phyloP scores from a whole-genome alignment of 2,113 vertebrate genomes.

The Oncorhynchus mykiss region DNA sequence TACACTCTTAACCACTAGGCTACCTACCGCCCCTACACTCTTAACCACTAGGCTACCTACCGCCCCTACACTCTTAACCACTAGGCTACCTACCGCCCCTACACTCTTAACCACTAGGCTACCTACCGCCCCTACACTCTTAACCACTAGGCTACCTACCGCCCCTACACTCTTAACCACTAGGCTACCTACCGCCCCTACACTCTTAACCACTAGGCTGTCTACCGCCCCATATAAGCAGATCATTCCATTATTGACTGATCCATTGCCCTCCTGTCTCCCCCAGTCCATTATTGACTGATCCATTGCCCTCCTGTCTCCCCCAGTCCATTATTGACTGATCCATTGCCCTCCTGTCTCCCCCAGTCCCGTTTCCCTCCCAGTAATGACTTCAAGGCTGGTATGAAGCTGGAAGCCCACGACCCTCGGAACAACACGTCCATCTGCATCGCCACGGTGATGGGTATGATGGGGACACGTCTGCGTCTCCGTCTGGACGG shows the following conservation, averaged over 20 bases:
- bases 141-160: too few species aligned
- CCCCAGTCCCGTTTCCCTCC: constrained; percentile 85
- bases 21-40: too few species aligned
- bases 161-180: too few species aligned
- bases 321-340: background rate
- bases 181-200: too few species aligned
- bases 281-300: constrained; percentile 68
- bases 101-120: too few species aligned
- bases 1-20: too few species aligned
- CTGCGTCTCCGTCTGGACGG: constrained; percentile 89
- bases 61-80: too few species aligned
- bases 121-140: too few species aligned
- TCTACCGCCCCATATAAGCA: too few species aligned
- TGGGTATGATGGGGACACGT: constrained; percentile 86
- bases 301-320: constrained; percentile 17
- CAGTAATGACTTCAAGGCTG: constrained; percentile 91
- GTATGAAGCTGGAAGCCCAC: constrained; percentile 93
- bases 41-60: too few species aligned
- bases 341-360: constrained; percentile 17
- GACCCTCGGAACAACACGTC: constrained; percentile 92
- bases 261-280: constrained; percentile 17
- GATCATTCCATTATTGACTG: background rate
- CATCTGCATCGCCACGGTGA: constrained; percentile 90
- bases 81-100: too few species aligned
- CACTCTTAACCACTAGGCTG: too few species aligned